A percentile compares a stretch with the other conserved stretches of the same genome.
Conservation (phyloP, 2,797 vertebrate genomes). For the Chaunax sp. region DNA sequence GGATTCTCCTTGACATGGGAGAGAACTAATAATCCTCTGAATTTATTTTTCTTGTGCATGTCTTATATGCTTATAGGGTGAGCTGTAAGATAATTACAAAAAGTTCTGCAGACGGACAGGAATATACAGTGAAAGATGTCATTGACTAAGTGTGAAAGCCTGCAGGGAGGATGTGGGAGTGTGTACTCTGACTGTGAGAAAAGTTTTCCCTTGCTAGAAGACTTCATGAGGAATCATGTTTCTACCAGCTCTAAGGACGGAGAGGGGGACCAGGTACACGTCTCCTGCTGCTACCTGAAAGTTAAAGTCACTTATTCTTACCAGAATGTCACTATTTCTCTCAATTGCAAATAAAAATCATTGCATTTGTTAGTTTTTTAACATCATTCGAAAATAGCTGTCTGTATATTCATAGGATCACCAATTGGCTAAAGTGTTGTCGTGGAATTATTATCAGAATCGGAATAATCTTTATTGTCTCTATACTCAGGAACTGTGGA, state of each 20-base stretch:
- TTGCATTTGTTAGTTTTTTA: too few relatives aligned
- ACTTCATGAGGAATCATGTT: neutral
- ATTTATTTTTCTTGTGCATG: neutral
- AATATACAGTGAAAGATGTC: neutral
- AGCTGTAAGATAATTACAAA: neutral
- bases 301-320: neutral
- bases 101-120: neutral
- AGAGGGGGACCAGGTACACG: conserved; percentile 16
- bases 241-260: conserved; percentile 33
- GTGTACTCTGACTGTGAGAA: conserved; percentile 33
- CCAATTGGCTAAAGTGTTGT: too few relatives aligned
- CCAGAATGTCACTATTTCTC: neutral
- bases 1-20: too few relatives aligned
- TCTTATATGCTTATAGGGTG: too few relatives aligned
- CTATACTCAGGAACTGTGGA: too few relatives aligned
- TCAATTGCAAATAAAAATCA: too few relatives aligned
- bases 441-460: too few relatives aligned
- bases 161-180: conserved; percentile 3
- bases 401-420: too few relatives aligned
- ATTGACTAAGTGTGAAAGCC: conserved; percentile 14
- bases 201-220: conserved; percentile 24
- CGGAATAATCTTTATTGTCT: too few relatives aligned
- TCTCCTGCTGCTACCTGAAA: conserved; percentile 38
- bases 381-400: too few relatives aligned
- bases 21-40: too few relatives aligned